Conservation (phyloP, 2,797 vertebrate species). For the Discoglossus pictus region DNA sequence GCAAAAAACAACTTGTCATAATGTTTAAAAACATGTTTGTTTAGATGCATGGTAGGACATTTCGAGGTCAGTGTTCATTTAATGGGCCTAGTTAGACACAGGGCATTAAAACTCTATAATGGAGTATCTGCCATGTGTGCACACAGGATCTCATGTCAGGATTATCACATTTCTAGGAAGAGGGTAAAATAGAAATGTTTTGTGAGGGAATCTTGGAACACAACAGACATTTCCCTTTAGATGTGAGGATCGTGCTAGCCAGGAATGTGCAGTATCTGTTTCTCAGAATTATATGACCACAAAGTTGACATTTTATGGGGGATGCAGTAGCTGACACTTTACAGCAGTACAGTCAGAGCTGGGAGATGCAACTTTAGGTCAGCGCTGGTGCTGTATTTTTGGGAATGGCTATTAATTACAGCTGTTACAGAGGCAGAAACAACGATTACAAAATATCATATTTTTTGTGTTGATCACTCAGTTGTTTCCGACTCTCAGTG, state of each 20-base stretch:
- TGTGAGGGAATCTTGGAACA: conserved; percentile 33
- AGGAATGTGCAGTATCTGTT: conserved; percentile 45
- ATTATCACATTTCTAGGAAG: conserved; percentile 17
- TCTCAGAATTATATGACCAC: conserved; percentile 44
- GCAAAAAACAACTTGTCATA: no score
- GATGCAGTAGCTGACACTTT: conserved; percentile 44
- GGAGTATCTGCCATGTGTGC: no score
- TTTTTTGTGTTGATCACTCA: no score
- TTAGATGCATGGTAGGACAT: no score
- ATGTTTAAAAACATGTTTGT: no score
- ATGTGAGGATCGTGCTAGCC: conserved; percentile 32
- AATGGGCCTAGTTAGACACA: no score
- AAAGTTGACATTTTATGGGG: conserved; percentile 39
- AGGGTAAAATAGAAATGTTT: conserved; percentile 23
- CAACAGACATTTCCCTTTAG: conserved; percentile 15
- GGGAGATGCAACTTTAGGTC: conserved; percentile 5
- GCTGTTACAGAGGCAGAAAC: conserved; percentile 5
- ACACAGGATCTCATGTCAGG: no score
- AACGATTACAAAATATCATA: no score
- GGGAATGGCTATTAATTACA: conserved; percentile 12
- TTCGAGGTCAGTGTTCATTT: no score
- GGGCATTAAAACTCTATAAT: no score
- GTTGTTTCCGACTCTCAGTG: no score
- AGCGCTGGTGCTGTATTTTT: conserved; percentile 14
- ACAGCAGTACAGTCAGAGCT: conserved; percentile 23